These are phyloP conservation scores for Urosaurus nigricauda DNA, from an alignment of 2,797 vertebrate genomes.

Conservation along the genomic window DNA sequence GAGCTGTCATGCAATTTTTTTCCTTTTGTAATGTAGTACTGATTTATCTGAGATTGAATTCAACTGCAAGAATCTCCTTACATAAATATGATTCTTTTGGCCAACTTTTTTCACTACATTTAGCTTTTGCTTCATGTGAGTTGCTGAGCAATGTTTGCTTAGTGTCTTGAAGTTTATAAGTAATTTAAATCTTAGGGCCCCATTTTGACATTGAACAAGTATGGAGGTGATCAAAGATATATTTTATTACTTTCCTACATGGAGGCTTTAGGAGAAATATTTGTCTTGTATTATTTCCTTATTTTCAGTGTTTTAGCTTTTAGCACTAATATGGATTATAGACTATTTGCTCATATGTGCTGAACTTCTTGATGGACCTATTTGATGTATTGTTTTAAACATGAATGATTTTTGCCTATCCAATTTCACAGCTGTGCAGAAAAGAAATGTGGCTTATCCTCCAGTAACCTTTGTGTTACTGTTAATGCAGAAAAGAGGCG, in stretches of 20 bases:
- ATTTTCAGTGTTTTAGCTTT: not conserved
- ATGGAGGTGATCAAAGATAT: not conserved
- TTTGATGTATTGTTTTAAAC: conserved; percentile 4
- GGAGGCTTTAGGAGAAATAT: not conserved
- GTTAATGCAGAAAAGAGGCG: conserved; percentile 17
- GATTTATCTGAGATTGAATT: not conserved
- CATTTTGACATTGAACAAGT: not conserved
- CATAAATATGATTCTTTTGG: not conserved
- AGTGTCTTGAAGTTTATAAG: not conserved
- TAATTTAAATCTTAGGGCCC: not conserved
- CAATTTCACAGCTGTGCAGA: not conserved
- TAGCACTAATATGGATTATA: not conserved
- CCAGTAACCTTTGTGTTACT: not conserved
- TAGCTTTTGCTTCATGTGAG: not conserved
- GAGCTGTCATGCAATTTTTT: not conserved
- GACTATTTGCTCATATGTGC: fast-evolving
- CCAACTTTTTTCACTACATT: not conserved
- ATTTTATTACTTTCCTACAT: not conserved
- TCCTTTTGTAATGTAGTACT: not conserved
- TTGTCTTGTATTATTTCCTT: not conserved
- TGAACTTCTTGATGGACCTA: not conserved
- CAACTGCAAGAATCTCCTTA: not conserved
- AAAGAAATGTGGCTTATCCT: not conserved
- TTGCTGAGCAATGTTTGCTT: too few species aligned
- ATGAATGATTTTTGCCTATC: not conserved